Evolutionary conservation across 2,888 invertebrate genomes (phyloP).

Genomic region (Cheilosia soror): DNA sequence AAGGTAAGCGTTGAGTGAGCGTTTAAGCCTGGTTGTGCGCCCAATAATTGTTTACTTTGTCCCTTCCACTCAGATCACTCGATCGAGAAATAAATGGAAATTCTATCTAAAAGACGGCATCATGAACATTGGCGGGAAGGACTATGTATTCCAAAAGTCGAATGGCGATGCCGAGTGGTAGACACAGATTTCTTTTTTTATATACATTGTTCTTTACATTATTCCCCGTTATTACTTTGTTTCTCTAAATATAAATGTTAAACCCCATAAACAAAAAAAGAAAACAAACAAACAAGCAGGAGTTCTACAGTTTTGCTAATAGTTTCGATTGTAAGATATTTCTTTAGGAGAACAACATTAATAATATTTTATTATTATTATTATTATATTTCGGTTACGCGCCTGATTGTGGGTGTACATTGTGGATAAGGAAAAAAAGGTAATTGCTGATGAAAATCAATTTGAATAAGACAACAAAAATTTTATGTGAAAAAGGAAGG

Average conservation of each 20-base stretch:
- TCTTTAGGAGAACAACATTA: conserved; percentile 15
- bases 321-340: conserved; percentile 22
- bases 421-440: conserved; percentile 27
- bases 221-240: conserved; percentile 43
- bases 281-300: conserved; percentile 6
- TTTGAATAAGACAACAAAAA: conserved; percentile 15
- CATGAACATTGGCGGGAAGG: conserved; percentile 99
- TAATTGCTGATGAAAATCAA: conserved; percentile 24
- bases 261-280: conserved; percentile 20
- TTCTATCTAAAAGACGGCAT: conserved; percentile 99
- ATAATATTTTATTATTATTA: conserved; percentile 22
- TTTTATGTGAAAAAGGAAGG: conserved; percentile 9
- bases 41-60: not conserved
- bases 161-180: conserved; percentile 99
- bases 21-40: not conserved
- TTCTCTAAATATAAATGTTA: conserved; percentile 37
- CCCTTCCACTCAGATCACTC: conserved; percentile 89
- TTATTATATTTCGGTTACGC: conserved; percentile 12
- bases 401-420: conserved; percentile 2
- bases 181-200: conserved; percentile 76
- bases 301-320: conserved; percentile 17
- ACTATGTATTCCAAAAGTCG: conserved; percentile 99
- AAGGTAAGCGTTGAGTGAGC: conserved; percentile 86
- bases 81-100: conserved; percentile 99
- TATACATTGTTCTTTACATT: conserved; percentile 17